Percentiles rank a stretch among this genome's conserved stretches.
These are phyloP conservation scores for Nemotelus pantherinus DNA, from an alignment of 2,888 invertebrate genomes.

Conservation along the genomic window DNA sequence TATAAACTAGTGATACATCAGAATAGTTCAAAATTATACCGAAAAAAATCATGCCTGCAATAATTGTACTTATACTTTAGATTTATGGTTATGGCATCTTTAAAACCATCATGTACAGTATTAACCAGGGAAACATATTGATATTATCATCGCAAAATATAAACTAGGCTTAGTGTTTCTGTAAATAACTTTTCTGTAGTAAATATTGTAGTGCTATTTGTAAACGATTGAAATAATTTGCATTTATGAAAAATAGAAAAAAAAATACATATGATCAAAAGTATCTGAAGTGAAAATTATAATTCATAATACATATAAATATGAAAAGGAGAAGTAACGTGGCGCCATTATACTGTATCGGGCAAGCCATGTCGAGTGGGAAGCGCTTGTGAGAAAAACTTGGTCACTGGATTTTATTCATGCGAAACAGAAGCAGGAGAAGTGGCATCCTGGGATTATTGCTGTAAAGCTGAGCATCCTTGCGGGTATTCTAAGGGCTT, in stretches of 20 bases:
- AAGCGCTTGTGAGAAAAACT: slow-evolving; percentile 76
- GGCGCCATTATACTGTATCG: slow-evolving; percentile 82
- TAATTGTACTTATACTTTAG: not conserved
- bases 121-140: slow-evolving; percentile 31
- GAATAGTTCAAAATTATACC: not conserved
- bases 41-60: slow-evolving; percentile 12
- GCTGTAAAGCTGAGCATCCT: slow-evolving; percentile 82
- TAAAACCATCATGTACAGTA: slow-evolving; percentile 39
- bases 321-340: slow-evolving; percentile 67
- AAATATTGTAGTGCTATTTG: slow-evolving; percentile 1
- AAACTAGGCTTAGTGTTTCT: slow-evolving; percentile 6
- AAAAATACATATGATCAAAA: slow-evolving; percentile 1
- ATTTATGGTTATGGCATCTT: slow-evolving; percentile 42
- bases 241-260: slow-evolving; percentile 38
- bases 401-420: slow-evolving; percentile 82
- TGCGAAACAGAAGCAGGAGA: slow-evolving; percentile 81
- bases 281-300: slow-evolving; percentile 23
- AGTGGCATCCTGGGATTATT: slow-evolving; percentile 83
- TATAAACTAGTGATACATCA: slow-evolving; percentile 3
- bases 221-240: slow-evolving; percentile 4
- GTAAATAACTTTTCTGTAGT: slow-evolving; percentile 25
- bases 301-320: not conserved
- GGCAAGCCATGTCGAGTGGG: slow-evolving; percentile 81
- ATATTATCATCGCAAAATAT: not conserved
- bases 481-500: slow-evolving; percentile 87